These are phyloP conservation scores for Atta colombica DNA, from an alignment of 1,140 invertebrate species.

Conservation along the genomic window DNA sequence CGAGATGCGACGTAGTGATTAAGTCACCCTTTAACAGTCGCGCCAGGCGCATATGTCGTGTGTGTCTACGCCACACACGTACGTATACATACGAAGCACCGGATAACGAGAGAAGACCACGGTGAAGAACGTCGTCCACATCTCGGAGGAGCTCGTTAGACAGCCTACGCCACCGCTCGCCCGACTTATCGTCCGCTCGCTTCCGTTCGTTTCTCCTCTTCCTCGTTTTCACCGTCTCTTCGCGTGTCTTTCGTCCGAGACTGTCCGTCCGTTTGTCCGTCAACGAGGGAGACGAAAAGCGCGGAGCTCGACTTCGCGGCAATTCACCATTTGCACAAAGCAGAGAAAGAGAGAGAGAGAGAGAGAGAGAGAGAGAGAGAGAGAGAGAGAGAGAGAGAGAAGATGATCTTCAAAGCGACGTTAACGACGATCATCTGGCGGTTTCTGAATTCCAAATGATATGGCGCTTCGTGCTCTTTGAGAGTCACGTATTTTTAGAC, in stretches of 20 bases:
- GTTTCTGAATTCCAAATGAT: constrained; percentile 61
- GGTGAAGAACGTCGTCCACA: constrained; percentile 73
- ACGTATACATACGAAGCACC: constrained; percentile 1
- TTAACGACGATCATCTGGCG: constrained; percentile 68
- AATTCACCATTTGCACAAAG: constrained; percentile 44
- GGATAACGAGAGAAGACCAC: constrained; percentile 78
- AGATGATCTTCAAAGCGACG: constrained; percentile 58
- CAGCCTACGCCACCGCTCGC: constrained; percentile 79
- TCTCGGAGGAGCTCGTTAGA: constrained; percentile 79
- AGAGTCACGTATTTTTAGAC: constrained; percentile 43
- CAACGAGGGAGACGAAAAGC: constrained; percentile 47
- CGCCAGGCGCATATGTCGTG: not conserved
- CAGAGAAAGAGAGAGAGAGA: not conserved
- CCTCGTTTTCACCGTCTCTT: constrained; percentile 35
- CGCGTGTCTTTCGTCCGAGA: constrained; percentile 36
- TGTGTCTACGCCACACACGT: constrained; percentile 24
- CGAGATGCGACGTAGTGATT: constrained; percentile 78
- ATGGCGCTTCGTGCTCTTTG: constrained; percentile 14
- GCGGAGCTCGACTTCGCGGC: not conserved
- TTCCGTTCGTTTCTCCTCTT: constrained; percentile 64
- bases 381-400: not conserved
- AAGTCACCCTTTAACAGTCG: constrained; percentile 77
- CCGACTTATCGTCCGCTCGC: constrained; percentile 71
- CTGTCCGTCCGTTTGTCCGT: constrained; percentile 72
- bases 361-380: not conserved